Conservation (phyloP, 2,797 vertebrate species). For the Pangasius macronema region DNA sequence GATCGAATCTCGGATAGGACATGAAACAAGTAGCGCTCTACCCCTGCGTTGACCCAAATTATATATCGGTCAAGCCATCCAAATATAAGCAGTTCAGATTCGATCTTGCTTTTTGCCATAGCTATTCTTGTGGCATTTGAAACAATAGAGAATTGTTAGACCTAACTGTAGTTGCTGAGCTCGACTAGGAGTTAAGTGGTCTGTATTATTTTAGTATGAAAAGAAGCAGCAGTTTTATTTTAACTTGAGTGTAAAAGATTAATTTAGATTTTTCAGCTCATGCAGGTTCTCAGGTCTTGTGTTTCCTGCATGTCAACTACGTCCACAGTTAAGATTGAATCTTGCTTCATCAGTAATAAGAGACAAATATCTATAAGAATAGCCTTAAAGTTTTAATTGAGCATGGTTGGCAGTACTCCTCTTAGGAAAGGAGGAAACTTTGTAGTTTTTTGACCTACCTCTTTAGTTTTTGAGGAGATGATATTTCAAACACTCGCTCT, state of each 20-base stretch:
- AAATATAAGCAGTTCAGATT: background rate
- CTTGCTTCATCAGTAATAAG: background rate
- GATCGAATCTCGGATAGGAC: background rate
- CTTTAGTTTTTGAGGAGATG: background rate
- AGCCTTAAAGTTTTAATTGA: background rate
- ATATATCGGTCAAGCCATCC: background rate
- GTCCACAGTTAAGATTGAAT: background rate
- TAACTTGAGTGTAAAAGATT: background rate
- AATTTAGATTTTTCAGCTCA: background rate
- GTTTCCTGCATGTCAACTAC: background rate
- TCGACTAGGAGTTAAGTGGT: background rate
- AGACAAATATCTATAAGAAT: background rate
- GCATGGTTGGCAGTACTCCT: background rate
- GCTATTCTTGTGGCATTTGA: constrained; percentile 1
- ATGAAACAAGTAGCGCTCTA: background rate
- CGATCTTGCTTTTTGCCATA: background rate
- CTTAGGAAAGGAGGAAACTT: background rate
- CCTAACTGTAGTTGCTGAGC: background rate
- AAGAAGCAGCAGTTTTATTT: background rate
- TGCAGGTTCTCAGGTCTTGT: background rate
- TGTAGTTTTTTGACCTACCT: background rate
- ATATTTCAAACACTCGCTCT: background rate
- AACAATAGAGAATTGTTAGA: constrained; percentile 7
- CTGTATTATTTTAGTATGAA: constrained; percentile 8
- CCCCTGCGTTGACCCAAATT: background rate